phyloP scores from a whole-genome alignment of 1,140 invertebrate genomes.

The Hylyphantes graminicola region DNA sequence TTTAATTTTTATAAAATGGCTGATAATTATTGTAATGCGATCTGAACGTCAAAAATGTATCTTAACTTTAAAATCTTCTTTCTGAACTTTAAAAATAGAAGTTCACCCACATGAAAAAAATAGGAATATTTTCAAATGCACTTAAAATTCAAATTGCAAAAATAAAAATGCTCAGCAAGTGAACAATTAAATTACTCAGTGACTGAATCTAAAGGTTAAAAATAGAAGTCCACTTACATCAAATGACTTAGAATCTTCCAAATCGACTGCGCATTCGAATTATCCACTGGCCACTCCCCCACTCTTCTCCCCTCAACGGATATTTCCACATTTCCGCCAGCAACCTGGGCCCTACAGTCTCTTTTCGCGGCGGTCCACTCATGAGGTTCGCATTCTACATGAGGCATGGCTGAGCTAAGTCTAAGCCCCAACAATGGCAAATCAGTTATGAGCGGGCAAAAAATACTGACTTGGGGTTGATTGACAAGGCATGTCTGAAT shows the following conservation, averaged over 20 bases:
- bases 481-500: slow-evolving; percentile 46
- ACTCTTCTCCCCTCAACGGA: background rate
- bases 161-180: too few species aligned
- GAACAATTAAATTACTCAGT: too few species aligned
- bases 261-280: slow-evolving; percentile 42
- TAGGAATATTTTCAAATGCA: too few species aligned
- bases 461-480: slow-evolving; percentile 22
- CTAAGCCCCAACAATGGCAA: slow-evolving; percentile 8
- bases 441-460: background rate
- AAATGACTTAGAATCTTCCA: slow-evolving; percentile 55
- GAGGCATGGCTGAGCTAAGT: slow-evolving; percentile 28
- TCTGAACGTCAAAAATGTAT: too few species aligned
- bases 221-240: slow-evolving; percentile 32
- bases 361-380: slow-evolving; percentile 3
- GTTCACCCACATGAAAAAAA: too few species aligned
- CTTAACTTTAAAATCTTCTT: too few species aligned
- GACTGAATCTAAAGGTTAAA: too few species aligned
- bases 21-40: too few species aligned
- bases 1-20: too few species aligned
- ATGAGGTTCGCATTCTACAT: slow-evolving; percentile 9
- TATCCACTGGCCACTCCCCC: slow-evolving; percentile 34
- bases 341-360: background rate
- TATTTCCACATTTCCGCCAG: slow-evolving; percentile 10
- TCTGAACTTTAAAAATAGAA: too few species aligned
- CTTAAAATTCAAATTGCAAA: too few species aligned